Evolutionary conservation across 2,888 invertebrate genomes (phyloP), one percentile per base, ranked within the genome.

Genomic region (Elegia similella): DNA sequence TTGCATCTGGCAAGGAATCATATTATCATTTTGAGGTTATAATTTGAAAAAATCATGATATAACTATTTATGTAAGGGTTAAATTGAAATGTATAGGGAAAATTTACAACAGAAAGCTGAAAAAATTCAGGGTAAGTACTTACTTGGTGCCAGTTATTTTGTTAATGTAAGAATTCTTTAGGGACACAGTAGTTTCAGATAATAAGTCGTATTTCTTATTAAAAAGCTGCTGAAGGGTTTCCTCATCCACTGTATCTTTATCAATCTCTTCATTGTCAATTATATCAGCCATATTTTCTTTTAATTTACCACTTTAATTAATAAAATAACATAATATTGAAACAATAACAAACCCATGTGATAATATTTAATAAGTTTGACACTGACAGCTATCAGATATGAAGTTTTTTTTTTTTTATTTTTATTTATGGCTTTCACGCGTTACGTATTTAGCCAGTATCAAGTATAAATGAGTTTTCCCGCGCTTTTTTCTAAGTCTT

Each of bases 81-180:
- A 23, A 38, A 38, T 38, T 38, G 10, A 38, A 38, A 12, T 10
- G 5, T 8, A n/a, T 38, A 12, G n/a, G 10, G 38, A 38, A 38
- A 38, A n/a, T 38, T 34, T 7, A 38, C 10, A 38, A 38, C 10
- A 38, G n/a, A 38, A 12, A 38, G 38, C 12, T 10, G 10, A 38
- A 12, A 38, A 38, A 12, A 12, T 38, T n/a, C 3, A 17, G 17
- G 38, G 6, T 23, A 13, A 17, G 30, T 63, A 86, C 80, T 85
- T 82, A 93, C 94, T 87, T 91, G 55, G 93, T 92, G 2, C 92
- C 93, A 65, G 91, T 86, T 62, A 95, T 72, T 57, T 92, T 92
- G 47, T 95, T 89, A 54, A 95, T 86, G 69, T 95, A 95, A 2
- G 92, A 91, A 59, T 93, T 91, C 32, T 92, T 87, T 0, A 89